These are phyloP conservation scores for Galeopsomyia nigrocyanea DNA, from an alignment of 2,888 invertebrate genomes.

Conservation along the genomic window DNA sequence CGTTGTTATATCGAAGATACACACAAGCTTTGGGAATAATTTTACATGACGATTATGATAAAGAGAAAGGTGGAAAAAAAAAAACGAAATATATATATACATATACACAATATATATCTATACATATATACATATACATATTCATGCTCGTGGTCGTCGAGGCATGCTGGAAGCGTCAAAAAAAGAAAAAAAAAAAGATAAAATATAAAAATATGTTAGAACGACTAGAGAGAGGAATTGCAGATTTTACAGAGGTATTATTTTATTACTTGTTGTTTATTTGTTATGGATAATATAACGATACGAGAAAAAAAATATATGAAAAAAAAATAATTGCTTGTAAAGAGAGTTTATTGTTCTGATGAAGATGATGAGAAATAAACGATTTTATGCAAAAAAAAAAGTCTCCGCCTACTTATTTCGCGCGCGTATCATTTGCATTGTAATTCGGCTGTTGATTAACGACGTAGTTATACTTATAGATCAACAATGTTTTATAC, in stretches of 20 bases:
- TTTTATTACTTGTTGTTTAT: conserved; percentile 49
- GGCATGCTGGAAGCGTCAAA: conserved; percentile 29
- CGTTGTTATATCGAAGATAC: conserved; percentile 26
- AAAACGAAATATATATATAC: conserved; percentile 12
- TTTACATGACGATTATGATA: conserved; percentile 18
- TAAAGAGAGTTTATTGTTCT: conserved; percentile 45
- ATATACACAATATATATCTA: neutral
- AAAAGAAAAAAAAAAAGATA: conserved; percentile 12
- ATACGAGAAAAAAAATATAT: conserved; percentile 38
- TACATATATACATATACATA: neutral
- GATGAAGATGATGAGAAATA: conserved; percentile 38
- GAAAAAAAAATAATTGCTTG: conserved; percentile 37
- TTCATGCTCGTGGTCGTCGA: neutral
- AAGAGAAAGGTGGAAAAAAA: conserved; percentile 6
- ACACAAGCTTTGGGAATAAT: conserved; percentile 33
- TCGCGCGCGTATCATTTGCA: too few relatives aligned
- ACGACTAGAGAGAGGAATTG: conserved; percentile 40
- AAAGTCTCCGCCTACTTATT: neutral
- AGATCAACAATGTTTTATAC: too few relatives aligned
- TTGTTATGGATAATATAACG: conserved; percentile 31
- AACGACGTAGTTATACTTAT: too few relatives aligned
- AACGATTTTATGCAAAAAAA: conserved; percentile 43
- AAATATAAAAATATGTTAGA: conserved; percentile 26
- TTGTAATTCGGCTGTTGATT: too few relatives aligned
- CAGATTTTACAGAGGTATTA: conserved; percentile 47